Evolutionary conservation across 2,888 invertebrate species (phyloP).

Genomic region (Calliphora vomitoria): DNA sequence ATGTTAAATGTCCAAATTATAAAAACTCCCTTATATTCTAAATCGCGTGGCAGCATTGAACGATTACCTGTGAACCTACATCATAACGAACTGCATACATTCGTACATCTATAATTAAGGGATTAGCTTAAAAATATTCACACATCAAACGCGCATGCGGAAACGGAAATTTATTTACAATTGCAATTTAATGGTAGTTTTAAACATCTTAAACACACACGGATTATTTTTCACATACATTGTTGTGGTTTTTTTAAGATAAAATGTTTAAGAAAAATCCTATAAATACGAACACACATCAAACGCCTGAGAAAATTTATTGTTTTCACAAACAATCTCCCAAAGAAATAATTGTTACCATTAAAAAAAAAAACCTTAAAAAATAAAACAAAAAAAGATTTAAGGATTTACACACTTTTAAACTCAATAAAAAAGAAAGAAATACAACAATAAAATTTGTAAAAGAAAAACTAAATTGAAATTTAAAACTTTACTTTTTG

Average conservation of each 20-base stretch:
- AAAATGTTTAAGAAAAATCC: slow-evolving; percentile 31
- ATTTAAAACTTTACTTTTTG: not conserved
- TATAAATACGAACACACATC: slow-evolving; percentile 57
- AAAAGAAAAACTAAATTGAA: slow-evolving; percentile 7
- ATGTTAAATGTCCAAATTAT: not conserved
- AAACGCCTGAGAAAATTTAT: slow-evolving; percentile 78
- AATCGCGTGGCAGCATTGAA: not conserved
- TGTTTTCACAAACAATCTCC: slow-evolving; percentile 63
- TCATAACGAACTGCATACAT: not conserved
- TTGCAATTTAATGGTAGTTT: slow-evolving; percentile 57
- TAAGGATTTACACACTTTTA: slow-evolving; percentile 27
- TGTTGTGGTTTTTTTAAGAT: slow-evolving; percentile 54
- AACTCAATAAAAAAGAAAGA: not conserved
- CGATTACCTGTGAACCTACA: not conserved
- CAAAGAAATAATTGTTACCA: slow-evolving; percentile 65
- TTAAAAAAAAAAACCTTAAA: slow-evolving; percentile 23
- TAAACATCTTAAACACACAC: not conserved
- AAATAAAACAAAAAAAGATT: slow-evolving; percentile 14
- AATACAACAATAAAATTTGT: not conserved
- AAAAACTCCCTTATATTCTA: not conserved
- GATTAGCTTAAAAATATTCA: slow-evolving; percentile 80
- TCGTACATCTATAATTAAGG: slow-evolving; percentile 77
- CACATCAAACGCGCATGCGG: slow-evolving; percentile 81
- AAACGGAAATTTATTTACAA: slow-evolving; percentile 79
- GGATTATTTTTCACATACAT: not conserved